Evolutionary conservation across 2,888 invertebrate species (phyloP).

Genomic region (Stenurella melanura): DNA sequence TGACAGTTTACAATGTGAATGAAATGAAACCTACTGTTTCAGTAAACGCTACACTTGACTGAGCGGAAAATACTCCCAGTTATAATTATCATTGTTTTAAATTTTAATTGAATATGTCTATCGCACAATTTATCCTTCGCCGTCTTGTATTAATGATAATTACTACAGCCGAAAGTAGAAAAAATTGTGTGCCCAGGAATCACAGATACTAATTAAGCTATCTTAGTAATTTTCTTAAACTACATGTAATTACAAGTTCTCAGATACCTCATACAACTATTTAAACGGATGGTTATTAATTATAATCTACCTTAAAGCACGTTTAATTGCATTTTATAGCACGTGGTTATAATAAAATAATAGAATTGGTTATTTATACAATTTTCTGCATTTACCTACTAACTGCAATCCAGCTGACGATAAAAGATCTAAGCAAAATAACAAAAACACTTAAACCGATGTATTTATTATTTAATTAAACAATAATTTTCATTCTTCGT

Average conservation of each 20-base stretch:
- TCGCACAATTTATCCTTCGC: constrained; percentile 20
- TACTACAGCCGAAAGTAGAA: not conserved
- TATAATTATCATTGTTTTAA: constrained; percentile 12
- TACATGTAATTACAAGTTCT: constrained; percentile 28
- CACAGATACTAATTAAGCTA: constrained; percentile 25
- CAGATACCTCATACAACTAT: constrained; percentile 29
- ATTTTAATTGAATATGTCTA: constrained; percentile 17
- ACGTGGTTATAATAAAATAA: constrained; percentile 44
- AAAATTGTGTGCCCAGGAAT: constrained; percentile 9
- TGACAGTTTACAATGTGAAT: constrained; percentile 2
- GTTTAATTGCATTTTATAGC: constrained; percentile 42
- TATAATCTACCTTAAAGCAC: constrained; percentile 38
- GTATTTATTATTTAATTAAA: constrained; percentile 18
- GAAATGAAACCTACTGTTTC: constrained; percentile 5
- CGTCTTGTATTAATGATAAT: constrained; percentile 6
- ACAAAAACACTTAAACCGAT: constrained; percentile 9
- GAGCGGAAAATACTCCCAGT: constrained; percentile 26
- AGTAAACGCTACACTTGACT: constrained; percentile 21
- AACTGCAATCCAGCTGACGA: constrained; percentile 22
- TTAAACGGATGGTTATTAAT: constrained; percentile 39
- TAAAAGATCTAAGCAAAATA: constrained; percentile 15
- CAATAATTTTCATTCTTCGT: constrained; percentile 17
- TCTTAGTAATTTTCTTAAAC: constrained; percentile 23
- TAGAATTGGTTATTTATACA: constrained; percentile 44
- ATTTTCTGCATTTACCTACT: constrained; percentile 2